Evolutionary conservation across 2,888 invertebrate genomes (phyloP).

Genomic region (Agonopterix arenella): DNA sequence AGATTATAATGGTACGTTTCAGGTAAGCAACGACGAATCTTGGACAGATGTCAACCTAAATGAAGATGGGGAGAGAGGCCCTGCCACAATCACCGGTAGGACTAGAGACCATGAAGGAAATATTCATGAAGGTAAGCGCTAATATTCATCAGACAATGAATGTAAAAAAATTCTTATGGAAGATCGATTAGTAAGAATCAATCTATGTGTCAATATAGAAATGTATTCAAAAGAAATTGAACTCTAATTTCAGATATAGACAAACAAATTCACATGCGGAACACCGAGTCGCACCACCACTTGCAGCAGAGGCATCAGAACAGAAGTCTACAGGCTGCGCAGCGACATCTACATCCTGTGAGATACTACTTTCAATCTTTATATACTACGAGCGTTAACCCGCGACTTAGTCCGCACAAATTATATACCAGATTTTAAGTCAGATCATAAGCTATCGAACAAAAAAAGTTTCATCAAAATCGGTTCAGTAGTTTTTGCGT

Average conservation of each 20-base stretch:
- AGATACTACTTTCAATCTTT: background rate
- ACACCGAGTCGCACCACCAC: slow-evolving; percentile 54
- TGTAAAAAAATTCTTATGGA: too few species aligned
- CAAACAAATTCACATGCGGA: slow-evolving; percentile 63
- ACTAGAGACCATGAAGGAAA: slow-evolving; percentile 84
- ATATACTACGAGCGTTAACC: too few species aligned
- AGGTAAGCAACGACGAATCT: slow-evolving; percentile 86
- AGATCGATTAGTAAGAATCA: too few species aligned
- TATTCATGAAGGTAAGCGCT: slow-evolving; percentile 51
- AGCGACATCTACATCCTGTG: slow-evolving; percentile 63
- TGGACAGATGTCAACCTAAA: slow-evolving; percentile 96
- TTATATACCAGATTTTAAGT: too few species aligned
- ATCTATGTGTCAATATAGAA: too few species aligned
- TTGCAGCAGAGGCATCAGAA: slow-evolving; percentile 51
- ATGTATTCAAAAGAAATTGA: too few species aligned
- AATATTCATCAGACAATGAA: too few species aligned
- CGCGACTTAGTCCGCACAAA: too few species aligned
- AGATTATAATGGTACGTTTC: background rate
- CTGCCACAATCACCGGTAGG: slow-evolving; percentile 69
- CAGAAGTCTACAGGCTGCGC: slow-evolving; percentile 55
- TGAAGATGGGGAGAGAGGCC: slow-evolving; percentile 83
- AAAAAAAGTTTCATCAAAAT: too few species aligned
- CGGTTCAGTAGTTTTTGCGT: too few species aligned
- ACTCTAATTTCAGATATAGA: slow-evolving; percentile 50
- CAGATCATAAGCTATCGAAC: too few species aligned